Evolutionary conservation across 2,113 vertebrate genomes (phyloP).

Genomic region (Perccottus glenii): DNA sequence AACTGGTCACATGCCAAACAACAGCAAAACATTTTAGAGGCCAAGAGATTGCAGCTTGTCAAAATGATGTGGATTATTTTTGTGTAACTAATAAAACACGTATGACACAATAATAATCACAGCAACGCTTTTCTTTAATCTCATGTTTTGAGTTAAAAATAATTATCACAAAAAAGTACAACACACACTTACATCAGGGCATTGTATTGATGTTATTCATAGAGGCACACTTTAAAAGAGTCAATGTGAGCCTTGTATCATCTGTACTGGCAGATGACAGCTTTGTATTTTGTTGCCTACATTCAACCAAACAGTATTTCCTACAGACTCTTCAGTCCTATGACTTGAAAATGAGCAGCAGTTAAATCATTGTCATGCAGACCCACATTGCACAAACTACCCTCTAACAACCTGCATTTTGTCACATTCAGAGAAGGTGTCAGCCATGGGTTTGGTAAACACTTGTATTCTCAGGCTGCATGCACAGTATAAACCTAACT

Average conservation of each 20-base stretch:
- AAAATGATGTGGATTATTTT: neutral
- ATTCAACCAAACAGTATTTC: constrained; percentile 18
- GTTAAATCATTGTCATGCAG: constrained; percentile 21
- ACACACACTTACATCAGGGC: constrained; percentile 6
- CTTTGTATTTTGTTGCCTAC: constrained; percentile 6
- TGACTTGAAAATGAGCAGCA: constrained; percentile 21
- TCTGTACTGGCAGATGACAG: constrained; percentile 20
- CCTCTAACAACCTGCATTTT: constrained; percentile 25
- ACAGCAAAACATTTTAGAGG: constrained; percentile 14
- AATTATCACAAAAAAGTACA: constrained; percentile 9
- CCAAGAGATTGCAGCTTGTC: neutral
- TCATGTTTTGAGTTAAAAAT: constrained; percentile 44
- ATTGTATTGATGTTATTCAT: constrained; percentile 45
- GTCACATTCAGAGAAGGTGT: constrained; percentile 28
- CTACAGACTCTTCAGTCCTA: constrained; percentile 7
- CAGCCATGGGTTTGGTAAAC: constrained; percentile 6
- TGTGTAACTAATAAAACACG: constrained; percentile 4
- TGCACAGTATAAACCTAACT: constrained; percentile 24
- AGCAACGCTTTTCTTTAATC: constrained; percentile 54
- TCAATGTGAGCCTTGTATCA: constrained; percentile 23
- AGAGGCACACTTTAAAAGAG: constrained; percentile 31
- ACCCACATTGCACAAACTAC: neutral
- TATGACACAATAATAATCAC: constrained; percentile 3
- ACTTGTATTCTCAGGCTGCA: constrained; percentile 31
- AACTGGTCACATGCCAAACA: constrained; percentile 28